Evolutionary conservation across 2,888 invertebrate species (phyloP).

Genomic region (Mycalesis mineus): DNA sequence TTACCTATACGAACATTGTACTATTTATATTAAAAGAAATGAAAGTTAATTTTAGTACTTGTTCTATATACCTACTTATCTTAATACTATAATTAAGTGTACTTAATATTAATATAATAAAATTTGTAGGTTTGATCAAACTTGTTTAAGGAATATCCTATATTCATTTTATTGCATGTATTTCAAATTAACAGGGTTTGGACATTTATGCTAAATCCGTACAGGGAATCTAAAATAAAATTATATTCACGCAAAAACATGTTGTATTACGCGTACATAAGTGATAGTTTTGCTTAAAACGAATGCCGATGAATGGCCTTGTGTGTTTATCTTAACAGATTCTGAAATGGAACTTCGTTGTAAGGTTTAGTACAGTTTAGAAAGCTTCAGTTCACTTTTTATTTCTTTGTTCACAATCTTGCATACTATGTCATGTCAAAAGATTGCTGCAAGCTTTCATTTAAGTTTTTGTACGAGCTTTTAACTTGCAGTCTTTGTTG

Average conservation of each 20-base stretch:
- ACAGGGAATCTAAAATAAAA: background rate
- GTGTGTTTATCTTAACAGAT: conserved; percentile 18
- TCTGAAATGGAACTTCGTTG: conserved; percentile 14
- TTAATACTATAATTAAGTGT: no score
- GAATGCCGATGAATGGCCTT: background rate
- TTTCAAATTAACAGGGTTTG: no score
- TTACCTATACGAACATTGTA: background rate
- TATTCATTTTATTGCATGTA: no score
- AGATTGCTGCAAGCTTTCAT: background rate
- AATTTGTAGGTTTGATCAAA: no score
- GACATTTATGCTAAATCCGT: background rate
- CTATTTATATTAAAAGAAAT: background rate
- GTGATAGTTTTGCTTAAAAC: background rate
- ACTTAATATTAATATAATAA: no score
- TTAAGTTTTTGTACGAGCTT: background rate
- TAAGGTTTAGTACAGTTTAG: conserved; percentile 4
- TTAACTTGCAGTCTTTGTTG: no score
- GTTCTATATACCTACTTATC: no score
- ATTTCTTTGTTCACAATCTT: conserved; percentile 3
- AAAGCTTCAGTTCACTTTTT: conserved; percentile 12
- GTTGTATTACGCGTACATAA: background rate
- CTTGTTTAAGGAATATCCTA: no score
- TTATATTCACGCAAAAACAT: background rate
- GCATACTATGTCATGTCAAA: background rate
- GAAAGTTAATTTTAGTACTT: background rate